Base-by-base conservation (phyloP, 2,888 invertebrate genomes). In the Philopedon plagiatum region DNA sequence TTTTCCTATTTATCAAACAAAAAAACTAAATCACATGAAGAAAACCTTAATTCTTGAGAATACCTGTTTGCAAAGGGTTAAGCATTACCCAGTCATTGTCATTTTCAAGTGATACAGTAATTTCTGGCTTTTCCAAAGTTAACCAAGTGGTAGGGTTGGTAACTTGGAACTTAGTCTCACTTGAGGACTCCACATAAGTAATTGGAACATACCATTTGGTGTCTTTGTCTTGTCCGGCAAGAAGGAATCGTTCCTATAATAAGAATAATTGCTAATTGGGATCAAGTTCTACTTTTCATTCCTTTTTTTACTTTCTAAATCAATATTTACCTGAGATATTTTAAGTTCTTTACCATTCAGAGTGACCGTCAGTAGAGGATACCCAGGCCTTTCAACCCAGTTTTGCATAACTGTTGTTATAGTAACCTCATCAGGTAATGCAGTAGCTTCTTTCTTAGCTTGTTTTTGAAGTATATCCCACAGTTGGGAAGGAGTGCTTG, bases 31-130 rank as follows among this genome's bases (percentile, higher is more conserved):
- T n/a, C n/a, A n/a, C n/a, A n/a, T n/a, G n/a, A n/a, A n/a, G n/a
- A n/a, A n/a, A n/a, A n/a, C n/a, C n/a, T n/a, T n/a, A n/a, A n/a
- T n/a, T n/a, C n/a, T n/a, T n/a, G n/a, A n/a, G n/a, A 19, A 63
- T 69, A 90, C 90, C 90, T 69, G 89, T 89, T 81, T 91, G 89
- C 75, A 91, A 89, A 57, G 89, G 87, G 78, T 92, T 92, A 15
- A 91, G 78, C 44, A 92, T 87, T 64, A 88, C 86, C 91, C 91
- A 92, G 0, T 86, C 26, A 78, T 75, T 37, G 58, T 66, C 44
- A 11, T 23, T 18, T 8, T 34, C 57, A n/a, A 69, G 19, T 1
- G 46, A 26, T 9, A 75, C 29, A 8, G 1, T 60, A 9, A 72
- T 0, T 82, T 84, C 18, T 69, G 62, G 0, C 78, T 80, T 0